Evolutionary conservation across 92 coral and sea anemone species (phyloP), one percentile per base, ranked within the genome.

Genomic region (Isaurus tuberculatus): DNA sequence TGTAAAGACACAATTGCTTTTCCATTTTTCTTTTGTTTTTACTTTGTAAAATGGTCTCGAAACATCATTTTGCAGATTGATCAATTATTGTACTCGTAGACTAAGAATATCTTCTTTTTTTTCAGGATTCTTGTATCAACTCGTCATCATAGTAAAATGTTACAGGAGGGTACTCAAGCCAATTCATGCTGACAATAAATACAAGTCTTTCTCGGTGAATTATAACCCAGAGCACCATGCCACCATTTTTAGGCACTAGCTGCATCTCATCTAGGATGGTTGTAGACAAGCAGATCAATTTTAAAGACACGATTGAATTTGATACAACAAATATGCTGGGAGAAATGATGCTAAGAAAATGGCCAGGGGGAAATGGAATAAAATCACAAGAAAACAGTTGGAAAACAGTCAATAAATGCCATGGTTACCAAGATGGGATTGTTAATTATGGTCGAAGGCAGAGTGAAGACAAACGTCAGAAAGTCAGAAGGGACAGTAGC

Each of bases 361-460:
- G 23, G 28, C 5, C 43, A 16, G 8, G 46, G 46, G 42, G 30
- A 63, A 29, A 8, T 19, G 58, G 29, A 51, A 30, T n/a, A 19
- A 28, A 49, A 26, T 17, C 2, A 6, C 19, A 4, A 15, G 29
- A 73, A 27, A 49, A 29, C 17, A 5, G 27, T 51, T 20, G 19
- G n/a, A 17, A 49, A 46, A 63, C 8, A 28, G 65, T 46, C 8
- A 74, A 29, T 19, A 31, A 58, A 22, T 73, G 31, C 42, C 63
- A 49, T 19, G 64, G 65, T 74, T 74, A 74, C 80, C 42, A 48
- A 51, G 65, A 74, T 74, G 65, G 80, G 16, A 30, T 74, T 29
- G 80, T 49, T 4, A 28, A 43, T 17, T 74, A 46, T 48, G 80
- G 80, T 1, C 43, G 80, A 19, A 74, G 80, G 80, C 80, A 74